phyloP scores from a whole-genome alignment of 2,113 vertebrate genomes.

The Tetrax tetrax region DNA sequence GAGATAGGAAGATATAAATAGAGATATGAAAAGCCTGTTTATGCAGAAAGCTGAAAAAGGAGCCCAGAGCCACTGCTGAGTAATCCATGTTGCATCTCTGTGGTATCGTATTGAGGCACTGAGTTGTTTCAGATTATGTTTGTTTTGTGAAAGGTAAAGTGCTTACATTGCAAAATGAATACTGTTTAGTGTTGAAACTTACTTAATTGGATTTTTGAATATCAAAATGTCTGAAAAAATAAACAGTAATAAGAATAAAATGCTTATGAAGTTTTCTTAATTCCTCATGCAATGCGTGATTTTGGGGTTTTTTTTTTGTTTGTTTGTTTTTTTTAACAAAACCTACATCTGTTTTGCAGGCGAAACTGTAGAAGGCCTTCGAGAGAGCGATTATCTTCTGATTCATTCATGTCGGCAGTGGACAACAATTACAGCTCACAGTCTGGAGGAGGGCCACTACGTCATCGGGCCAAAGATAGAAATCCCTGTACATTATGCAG shows the following conservation, averaged over 20 bases:
- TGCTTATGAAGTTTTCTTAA: neutral
- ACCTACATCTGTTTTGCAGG: slow-evolving; percentile 76
- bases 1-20: neutral
- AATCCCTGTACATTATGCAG: slow-evolving; percentile 98
- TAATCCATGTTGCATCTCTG: neutral
- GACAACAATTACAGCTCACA: slow-evolving; percentile 98
- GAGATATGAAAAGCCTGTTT: neutral
- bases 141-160: neutral
- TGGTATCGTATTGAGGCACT: neutral
- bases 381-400: slow-evolving; percentile 95
- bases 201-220: neutral
- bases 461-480: slow-evolving; percentile 99
- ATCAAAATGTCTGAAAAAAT: neutral
- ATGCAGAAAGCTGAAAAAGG: neutral
- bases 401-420: slow-evolving; percentile 98
- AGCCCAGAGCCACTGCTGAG: neutral
- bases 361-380: slow-evolving; percentile 90
- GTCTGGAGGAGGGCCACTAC: slow-evolving; percentile 97
- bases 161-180: neutral
- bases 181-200: neutral
- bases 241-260: neutral
- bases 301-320: neutral
- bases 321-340: neutral
- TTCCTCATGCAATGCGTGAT: neutral
- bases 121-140: neutral